These are phyloP conservation scores for Philopedon plagiatum DNA, from an alignment of 2,888 invertebrate species.

Conservation along the genomic window DNA sequence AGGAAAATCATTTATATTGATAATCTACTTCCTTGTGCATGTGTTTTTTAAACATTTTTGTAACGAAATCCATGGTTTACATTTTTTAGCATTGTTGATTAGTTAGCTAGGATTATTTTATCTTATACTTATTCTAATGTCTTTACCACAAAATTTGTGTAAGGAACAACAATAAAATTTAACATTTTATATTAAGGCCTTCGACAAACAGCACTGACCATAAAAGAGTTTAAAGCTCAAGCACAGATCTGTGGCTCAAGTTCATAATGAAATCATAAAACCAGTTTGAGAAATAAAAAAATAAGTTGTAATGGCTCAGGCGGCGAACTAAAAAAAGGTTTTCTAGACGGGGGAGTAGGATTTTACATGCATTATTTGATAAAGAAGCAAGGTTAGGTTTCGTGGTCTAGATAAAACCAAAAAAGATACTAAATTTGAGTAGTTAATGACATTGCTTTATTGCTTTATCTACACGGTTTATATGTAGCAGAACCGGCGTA, in stretches of 20 bases:
- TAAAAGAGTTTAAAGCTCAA: neutral
- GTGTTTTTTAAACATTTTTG: neutral
- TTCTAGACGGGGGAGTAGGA: neutral
- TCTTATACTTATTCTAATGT: too few relatives aligned
- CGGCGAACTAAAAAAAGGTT: neutral
- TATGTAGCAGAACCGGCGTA: neutral
- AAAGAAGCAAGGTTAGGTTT: conserved; percentile 16
- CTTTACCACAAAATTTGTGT: too few relatives aligned
- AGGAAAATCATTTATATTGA: neutral
- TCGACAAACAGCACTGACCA: too few relatives aligned
- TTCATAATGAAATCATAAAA: neutral
- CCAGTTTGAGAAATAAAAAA: conserved; percentile 8
- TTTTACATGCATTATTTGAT: conserved; percentile 25
- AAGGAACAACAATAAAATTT: too few relatives aligned
- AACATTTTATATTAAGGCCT: too few relatives aligned
- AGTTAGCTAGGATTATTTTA: too few relatives aligned
- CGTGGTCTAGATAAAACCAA: conserved; percentile 14
- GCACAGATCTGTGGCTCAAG: too few relatives aligned
- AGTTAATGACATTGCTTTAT: conserved; percentile 3
- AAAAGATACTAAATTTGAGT: conserved; percentile 3
- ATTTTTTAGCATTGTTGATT: too few relatives aligned
- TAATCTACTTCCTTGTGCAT: neutral
- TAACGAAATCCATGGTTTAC: too few relatives aligned
- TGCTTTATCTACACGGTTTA: neutral
- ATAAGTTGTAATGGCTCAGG: conserved; percentile 1